Conservation (phyloP, 2,888 invertebrate genomes). For the Lucinisca nassula region DNA sequence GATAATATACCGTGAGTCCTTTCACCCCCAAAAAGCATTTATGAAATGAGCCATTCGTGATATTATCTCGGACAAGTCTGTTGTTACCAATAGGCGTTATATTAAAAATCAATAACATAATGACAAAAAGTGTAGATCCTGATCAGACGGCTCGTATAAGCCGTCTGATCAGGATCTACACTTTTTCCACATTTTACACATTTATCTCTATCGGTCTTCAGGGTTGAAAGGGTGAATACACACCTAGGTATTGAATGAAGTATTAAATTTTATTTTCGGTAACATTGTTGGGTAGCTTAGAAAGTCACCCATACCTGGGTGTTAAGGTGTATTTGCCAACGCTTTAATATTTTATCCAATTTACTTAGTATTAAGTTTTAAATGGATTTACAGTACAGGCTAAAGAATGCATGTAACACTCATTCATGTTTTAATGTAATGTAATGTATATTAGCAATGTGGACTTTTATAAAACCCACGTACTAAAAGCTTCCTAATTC, state of each 20-base stretch:
- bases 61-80: neutral
- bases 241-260: neutral
- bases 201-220: neutral
- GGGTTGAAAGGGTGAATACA: neutral
- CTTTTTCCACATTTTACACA: neutral
- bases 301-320: neutral
- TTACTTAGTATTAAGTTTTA: no score
- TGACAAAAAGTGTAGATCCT: neutral
- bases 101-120: neutral
- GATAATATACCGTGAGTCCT: neutral
- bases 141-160: neutral
- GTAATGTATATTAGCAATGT: no score
- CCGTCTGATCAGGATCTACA: neutral
- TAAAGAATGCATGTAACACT: no score
- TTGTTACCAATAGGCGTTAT: neutral
- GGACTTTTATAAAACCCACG: no score
- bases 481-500: no score
- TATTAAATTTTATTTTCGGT: neutral
- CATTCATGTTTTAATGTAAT: no score
- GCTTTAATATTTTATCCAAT: neutral
- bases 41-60: no score
- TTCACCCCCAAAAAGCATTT: no score
- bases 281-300: neutral
- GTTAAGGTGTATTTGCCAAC: neutral
- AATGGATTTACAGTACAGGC: no score